Evolutionary conservation across 1,140 invertebrate species (phyloP).

Genomic region (Drosophila pseudoobscura): DNA sequence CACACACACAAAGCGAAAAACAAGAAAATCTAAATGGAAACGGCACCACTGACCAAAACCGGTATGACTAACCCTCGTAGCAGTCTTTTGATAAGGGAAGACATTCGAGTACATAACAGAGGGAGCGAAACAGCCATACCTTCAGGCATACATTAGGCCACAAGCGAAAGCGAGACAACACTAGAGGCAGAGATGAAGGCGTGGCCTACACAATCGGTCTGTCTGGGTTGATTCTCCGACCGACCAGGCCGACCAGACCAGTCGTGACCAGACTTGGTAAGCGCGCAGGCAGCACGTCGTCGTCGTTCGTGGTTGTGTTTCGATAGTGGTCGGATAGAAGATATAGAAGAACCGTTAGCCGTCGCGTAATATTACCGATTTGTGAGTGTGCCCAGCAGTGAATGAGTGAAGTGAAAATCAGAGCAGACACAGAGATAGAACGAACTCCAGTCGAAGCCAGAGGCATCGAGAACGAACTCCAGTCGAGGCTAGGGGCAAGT

Average conservation of each 20-base stretch:
- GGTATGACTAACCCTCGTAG: constrained; percentile 66
- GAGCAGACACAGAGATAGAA: no score
- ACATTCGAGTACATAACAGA: not conserved
- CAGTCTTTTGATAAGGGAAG: constrained; percentile 51
- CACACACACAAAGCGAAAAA: constrained; percentile 33
- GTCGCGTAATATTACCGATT: constrained; percentile 27
- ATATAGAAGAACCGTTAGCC: constrained; percentile 24
- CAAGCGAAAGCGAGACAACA: constrained; percentile 12
- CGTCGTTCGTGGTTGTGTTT: constrained; percentile 55
- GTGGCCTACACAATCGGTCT: constrained; percentile 44
- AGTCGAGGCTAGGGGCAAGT: constrained; percentile 20
- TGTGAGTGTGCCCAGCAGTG: constrained; percentile 20
- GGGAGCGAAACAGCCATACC: constrained; percentile 20
- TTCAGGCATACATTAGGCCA: not conserved
- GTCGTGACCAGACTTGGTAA: constrained; percentile 73
- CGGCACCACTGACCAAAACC: constrained; percentile 70
- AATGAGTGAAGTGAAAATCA: constrained; percentile 31
- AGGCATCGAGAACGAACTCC: not conserved
- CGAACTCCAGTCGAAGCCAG: not conserved
- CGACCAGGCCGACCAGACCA: constrained; percentile 39
- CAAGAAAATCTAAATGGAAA: constrained; percentile 54
- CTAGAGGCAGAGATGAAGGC: constrained; percentile 15
- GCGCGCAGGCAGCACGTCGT: constrained; percentile 78
- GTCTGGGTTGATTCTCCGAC: constrained; percentile 24
- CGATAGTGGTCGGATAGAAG: constrained; percentile 3